Base-by-base conservation (phyloP, 2,888 invertebrate species). In the Lasioglossum villosulum region DNA sequence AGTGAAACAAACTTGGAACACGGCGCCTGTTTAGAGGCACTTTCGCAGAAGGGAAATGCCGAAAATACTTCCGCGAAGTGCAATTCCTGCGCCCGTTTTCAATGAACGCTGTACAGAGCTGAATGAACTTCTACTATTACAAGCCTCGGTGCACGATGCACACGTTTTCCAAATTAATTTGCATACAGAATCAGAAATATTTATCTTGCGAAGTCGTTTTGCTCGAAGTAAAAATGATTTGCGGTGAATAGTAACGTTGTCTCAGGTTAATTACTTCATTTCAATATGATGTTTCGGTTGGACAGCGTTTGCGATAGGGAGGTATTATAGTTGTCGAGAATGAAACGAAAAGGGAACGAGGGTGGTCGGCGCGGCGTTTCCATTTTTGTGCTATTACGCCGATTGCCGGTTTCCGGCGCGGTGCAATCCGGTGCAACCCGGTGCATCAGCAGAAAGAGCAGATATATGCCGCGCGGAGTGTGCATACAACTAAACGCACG, bases 401-500 rank as follows among this genome's bases (percentile, higher is more conserved):
- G 74, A 77, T 80, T 70, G 59, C 42, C 68, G 63, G 39, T 63
- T 77, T 27, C 66, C 52, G n/a, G 45, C 27, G n/a, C 39, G 48
- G n/a, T n/a, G 52, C 42, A 42, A 42, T 42, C 8, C 59, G 27
- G 75, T 34, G n/a, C 45, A 66, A 80, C 45, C 23, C 12, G 42
- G 37, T 75, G 63, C 52, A 76, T 77, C 68, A 72, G 63, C 68
- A 75, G 34, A 80, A 34, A 59, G 71, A 56, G 75, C n/a, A 75
- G 52, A 45, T 80, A 37, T 63, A 56, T 45, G 59, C 66, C 12
- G n/a, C 68, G 66, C 75, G 6, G 27, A 42, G 37, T 45, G 66
- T 59, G 70, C 72, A 77, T 76, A 78, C 78, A 66, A 63, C 37
- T 74, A 75, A 80, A 83, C 78, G 83, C 71, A 83, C 34, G 70